Evolutionary conservation across 1,140 invertebrate genomes (phyloP), one percentile per base, ranked within the genome.

Genomic region (Drosophila tropicalis): DNA sequence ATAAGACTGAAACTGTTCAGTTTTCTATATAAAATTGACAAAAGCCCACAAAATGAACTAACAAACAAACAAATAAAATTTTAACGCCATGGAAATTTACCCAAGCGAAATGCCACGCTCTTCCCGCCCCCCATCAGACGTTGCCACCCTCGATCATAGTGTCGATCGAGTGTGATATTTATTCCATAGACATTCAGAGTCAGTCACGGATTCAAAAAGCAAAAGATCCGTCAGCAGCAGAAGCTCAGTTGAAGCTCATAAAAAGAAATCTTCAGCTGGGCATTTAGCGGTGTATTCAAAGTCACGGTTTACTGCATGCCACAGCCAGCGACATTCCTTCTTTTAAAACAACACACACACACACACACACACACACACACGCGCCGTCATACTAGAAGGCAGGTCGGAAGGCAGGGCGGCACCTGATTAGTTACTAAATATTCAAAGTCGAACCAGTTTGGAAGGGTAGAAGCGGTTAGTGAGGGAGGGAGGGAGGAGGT

Each of bases 11-110:
- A 44, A 71, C 41, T 63, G 61, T 71, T 64, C 40, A 66, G 36
- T 74, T 72, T 65, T 64, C 44, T 86, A 60, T 67, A 75, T 61
- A 54, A 57, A 76, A 69, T 67, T 62, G 51, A 65, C 71, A 67
- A 70, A 71, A 36, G 55, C 25, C 44, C 62, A 81, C 69, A 81
- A 73, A 65, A 64, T 25, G 29, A 70, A 64, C 70, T 71, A 80
- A 79, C 83, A 87, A 87, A 83, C 84, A 87, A 87, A 89, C 84
- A 87, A 83, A 87, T 77, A 87, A 80, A 80, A 76, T 80, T 78
- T 80, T 70, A 86, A 86, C 67, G 79, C 80, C 79, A 80, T 89
- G 83, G 83, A 87, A 87, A 87, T 83, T 87, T 84, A 79, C 84
- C 67, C 62, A 74, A 73, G 70, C 65, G 56, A 76, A 76, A 76